Percentiles rank a stretch among this genome's conserved stretches.
Conservation (phyloP, 1,140 invertebrate species). For the Onthophagus taurus region DNA sequence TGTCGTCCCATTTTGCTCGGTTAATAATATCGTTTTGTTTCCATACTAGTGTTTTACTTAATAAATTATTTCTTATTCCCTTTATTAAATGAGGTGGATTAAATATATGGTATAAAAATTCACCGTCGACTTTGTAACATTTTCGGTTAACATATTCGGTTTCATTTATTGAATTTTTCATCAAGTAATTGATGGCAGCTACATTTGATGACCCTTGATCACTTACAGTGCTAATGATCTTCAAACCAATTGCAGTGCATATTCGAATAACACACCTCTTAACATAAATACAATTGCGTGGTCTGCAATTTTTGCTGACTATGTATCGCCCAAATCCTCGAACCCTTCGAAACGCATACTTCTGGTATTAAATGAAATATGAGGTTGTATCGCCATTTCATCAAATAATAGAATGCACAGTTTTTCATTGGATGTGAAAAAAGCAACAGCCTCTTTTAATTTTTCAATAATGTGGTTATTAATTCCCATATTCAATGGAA, state of each 20-base stretch:
- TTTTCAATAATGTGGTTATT: background rate
- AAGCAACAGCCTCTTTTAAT: background rate
- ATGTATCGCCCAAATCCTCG: slow-evolving; percentile 20
- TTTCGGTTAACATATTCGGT: background rate
- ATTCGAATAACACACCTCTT: slow-evolving; percentile 23
- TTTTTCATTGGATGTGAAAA: background rate
- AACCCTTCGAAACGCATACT: slow-evolving; percentile 16
- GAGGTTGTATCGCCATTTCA: background rate
- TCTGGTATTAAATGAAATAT: background rate
- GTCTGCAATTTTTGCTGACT: slow-evolving; percentile 20
- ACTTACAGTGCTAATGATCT: slow-evolving; percentile 27
- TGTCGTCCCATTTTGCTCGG: slow-evolving; percentile 1
- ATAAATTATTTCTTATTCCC: slow-evolving; percentile 26
- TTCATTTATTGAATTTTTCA: background rate
- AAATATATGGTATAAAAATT: slow-evolving; percentile 21
- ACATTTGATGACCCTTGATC: slow-evolving; percentile 27
- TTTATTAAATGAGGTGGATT: slow-evolving; percentile 29
- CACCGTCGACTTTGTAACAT: background rate
- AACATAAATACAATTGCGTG: slow-evolving; percentile 32
- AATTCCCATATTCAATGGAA: background rate
- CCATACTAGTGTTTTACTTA: slow-evolving; percentile 22
- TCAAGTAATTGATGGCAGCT: slow-evolving; percentile 23
- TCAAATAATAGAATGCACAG: background rate
- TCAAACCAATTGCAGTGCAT: slow-evolving; percentile 22
- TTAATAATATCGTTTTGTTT: background rate